Conservation (phyloP, 2,113 vertebrate species). For the Leptobrachium ailaonicum region DNA sequence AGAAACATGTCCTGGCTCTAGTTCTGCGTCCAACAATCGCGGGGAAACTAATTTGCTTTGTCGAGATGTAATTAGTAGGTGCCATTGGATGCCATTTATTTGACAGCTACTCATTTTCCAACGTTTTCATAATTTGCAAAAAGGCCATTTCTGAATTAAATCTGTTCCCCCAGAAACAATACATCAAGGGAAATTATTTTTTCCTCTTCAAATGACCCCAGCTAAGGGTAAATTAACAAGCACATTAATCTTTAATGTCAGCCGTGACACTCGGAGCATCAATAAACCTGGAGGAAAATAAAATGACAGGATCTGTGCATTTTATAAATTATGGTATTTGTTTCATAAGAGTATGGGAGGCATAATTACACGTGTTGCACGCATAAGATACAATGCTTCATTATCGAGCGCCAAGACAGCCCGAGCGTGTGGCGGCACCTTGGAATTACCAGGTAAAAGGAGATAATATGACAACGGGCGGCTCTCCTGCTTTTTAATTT, state of each 20-base stretch:
- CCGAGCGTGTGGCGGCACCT: background rate
- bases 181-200: slow-evolving; percentile 73
- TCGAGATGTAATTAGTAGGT: slow-evolving; percentile 69
- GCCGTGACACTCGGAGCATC: slow-evolving; percentile 66
- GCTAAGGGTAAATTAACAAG: slow-evolving; percentile 76
- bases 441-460: background rate
- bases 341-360: slow-evolving; percentile 46
- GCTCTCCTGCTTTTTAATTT: background rate
- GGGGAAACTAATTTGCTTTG: slow-evolving; percentile 67
- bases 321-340: slow-evolving; percentile 68
- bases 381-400: slow-evolving; percentile 6
- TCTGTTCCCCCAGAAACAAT: slow-evolving; percentile 74
- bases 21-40: slow-evolving; percentile 57
- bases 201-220: slow-evolving; percentile 77
- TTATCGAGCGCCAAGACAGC: background rate
- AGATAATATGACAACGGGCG: background rate
- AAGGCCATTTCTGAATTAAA: slow-evolving; percentile 66
- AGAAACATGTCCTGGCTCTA: background rate
- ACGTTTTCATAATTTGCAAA: slow-evolving; percentile 71
- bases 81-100: slow-evolving; percentile 64
- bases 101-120: slow-evolving; percentile 74
- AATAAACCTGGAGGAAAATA: slow-evolving; percentile 66
- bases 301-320: slow-evolving; percentile 63
- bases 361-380: slow-evolving; percentile 15
- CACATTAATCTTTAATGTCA: slow-evolving; percentile 77